Conservation (phyloP, 2,113 vertebrate species). For the Nyctibius bracteatus region DNA sequence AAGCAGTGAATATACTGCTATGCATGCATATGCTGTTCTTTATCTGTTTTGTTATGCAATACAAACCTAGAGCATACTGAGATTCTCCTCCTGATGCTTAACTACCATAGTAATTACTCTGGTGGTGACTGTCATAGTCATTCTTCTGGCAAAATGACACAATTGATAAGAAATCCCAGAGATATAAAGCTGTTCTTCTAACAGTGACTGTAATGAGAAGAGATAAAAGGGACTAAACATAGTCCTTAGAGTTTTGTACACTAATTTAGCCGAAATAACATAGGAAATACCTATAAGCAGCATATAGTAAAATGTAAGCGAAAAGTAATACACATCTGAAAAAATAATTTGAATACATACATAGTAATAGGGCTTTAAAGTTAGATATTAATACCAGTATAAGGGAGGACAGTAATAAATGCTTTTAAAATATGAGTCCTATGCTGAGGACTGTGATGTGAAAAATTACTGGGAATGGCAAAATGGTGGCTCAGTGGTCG, state of each 20-base stretch:
- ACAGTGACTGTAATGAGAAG: neutral
- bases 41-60: neutral
- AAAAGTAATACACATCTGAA: neutral
- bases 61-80: neutral
- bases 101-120: neutral
- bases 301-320: neutral
- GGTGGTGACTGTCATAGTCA: neutral
- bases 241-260: neutral
- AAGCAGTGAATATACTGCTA: neutral
- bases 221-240: neutral
- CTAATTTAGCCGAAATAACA: neutral
- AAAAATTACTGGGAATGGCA: neutral
- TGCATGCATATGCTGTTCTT: neutral
- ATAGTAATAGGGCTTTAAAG: neutral
- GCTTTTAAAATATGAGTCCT: neutral
- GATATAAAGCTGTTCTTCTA: neutral
- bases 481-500: neutral
- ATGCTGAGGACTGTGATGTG: neutral
- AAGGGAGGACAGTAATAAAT: neutral
- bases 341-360: neutral
- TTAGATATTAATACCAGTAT: neutral
- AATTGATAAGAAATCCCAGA: neutral
- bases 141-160: neutral
- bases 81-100: neutral
- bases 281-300: neutral